Evolutionary conservation across 2,888 invertebrate species (phyloP).

Genomic region (Ormyrus pomaceus): DNA sequence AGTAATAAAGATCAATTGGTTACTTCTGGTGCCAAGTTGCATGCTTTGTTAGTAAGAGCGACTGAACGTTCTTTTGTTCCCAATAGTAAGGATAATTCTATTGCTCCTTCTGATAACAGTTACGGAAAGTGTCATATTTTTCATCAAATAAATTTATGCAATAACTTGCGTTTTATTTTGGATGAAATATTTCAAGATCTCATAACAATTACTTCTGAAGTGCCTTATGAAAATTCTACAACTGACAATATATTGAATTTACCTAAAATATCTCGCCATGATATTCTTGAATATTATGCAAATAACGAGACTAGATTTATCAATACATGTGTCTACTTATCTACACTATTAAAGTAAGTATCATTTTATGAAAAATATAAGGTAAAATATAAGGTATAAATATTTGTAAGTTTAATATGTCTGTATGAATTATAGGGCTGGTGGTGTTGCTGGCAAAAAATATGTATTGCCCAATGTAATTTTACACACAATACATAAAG

Average conservation of each 20-base stretch:
- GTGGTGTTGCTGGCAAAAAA: conserved; percentile 65
- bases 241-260: conserved; percentile 63
- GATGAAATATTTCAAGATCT: conserved; percentile 67
- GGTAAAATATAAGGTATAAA: not conserved
- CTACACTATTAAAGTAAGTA: conserved; percentile 62
- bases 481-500: conserved; percentile 66
- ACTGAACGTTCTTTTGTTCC: conserved; percentile 67
- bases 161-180: conserved; percentile 68
- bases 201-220: conserved; percentile 58
- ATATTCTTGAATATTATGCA: conserved; percentile 66
- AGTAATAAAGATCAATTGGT: conserved; percentile 62
- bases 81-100: conserved; percentile 61
- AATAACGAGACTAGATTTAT: conserved; percentile 65
- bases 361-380: conserved; percentile 6
- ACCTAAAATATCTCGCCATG: conserved; percentile 62
- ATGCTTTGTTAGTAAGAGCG: conserved; percentile 65
- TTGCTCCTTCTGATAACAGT: conserved; percentile 63
- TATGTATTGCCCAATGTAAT: conserved; percentile 66
- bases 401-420: not conserved
- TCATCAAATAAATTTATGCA: conserved; percentile 63
- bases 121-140: conserved; percentile 57
- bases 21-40: conserved; percentile 67
- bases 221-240: conserved; percentile 1
- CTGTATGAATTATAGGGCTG: conserved; percentile 54
- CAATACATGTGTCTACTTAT: conserved; percentile 68